Percentiles rank a stretch among this genome's conserved stretches.
These are phyloP conservation scores for Oligia strigilis DNA, from an alignment of 2,888 invertebrate species.

Conservation along the genomic window DNA sequence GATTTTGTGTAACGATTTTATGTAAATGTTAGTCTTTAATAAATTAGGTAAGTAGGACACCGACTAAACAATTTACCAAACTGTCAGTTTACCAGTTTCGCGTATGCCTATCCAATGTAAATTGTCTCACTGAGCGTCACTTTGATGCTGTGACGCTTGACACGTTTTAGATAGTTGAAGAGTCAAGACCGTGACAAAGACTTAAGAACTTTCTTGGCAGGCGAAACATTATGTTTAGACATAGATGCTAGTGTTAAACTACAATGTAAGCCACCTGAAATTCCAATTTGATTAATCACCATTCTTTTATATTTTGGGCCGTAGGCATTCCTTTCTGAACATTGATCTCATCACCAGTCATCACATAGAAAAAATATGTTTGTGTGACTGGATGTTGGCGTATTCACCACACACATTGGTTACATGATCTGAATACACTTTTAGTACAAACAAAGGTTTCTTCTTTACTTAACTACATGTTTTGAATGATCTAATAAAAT, in stretches of 20 bases:
- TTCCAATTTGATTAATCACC: constrained; percentile 23
- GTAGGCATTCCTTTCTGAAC: background rate
- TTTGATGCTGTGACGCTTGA: constrained; percentile 1
- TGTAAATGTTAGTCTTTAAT: background rate
- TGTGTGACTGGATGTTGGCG: background rate
- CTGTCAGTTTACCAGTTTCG: background rate
- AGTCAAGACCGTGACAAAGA: constrained; percentile 35
- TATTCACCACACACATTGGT: background rate
- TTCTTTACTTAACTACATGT: background rate
- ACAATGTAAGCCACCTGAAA: constrained; percentile 9
- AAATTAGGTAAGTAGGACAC: background rate
- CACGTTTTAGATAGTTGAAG: constrained; percentile 30
- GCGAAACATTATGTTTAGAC: background rate
- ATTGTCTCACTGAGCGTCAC: constrained; percentile 2
- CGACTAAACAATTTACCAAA: constrained; percentile 13
- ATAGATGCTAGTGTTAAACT: background rate
- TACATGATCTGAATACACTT: background rate
- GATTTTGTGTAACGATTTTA: no score
- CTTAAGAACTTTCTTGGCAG: constrained; percentile 39
- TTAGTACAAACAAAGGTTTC: background rate
- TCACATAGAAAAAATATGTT: background rate
- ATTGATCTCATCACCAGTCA: background rate
- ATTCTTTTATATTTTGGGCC: constrained; percentile 7
- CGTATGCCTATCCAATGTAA: background rate
- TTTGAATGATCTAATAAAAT: background rate